phyloP scores from a whole-genome alignment of 2,888 invertebrate genomes.

The Drosophila hamatofila region DNA sequence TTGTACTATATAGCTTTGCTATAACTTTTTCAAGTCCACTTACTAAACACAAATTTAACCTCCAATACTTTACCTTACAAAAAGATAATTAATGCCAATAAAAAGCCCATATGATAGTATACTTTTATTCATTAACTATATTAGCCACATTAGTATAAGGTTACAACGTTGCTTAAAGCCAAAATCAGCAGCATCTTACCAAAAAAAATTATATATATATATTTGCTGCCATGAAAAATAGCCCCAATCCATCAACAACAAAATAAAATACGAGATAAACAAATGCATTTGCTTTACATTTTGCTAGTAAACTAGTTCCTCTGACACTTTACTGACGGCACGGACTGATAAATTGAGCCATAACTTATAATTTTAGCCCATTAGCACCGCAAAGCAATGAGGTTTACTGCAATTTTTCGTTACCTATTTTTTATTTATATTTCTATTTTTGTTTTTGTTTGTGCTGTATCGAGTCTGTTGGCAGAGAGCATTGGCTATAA shows the following conservation, averaged over 20 bases:
- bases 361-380: constrained; percentile 41
- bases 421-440: background rate
- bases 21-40: background rate
- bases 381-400: constrained; percentile 45
- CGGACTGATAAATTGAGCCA: constrained; percentile 45
- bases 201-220: background rate
- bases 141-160: background rate
- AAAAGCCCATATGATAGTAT: too few relatives aligned
- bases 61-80: background rate
- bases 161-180: background rate
- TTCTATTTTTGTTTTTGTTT: constrained; percentile 12
- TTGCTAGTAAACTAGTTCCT: constrained; percentile 18
- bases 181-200: background rate
- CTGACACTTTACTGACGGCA: constrained; percentile 19
- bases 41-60: background rate
- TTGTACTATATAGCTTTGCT: too few relatives aligned
- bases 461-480: background rate
- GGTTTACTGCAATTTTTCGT: constrained; percentile 33
- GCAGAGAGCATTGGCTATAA: constrained; percentile 48
- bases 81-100: too few relatives aligned
- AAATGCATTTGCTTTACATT: constrained; percentile 11
- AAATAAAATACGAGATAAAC: background rate
- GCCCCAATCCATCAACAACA: constrained; percentile 11
- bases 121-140: background rate
- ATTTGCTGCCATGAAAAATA: background rate